A percentile compares a stretch with the other conserved stretches of the same genome.
Conservation (phyloP, 2,888 invertebrate species). For the Cosmia pyralina region DNA sequence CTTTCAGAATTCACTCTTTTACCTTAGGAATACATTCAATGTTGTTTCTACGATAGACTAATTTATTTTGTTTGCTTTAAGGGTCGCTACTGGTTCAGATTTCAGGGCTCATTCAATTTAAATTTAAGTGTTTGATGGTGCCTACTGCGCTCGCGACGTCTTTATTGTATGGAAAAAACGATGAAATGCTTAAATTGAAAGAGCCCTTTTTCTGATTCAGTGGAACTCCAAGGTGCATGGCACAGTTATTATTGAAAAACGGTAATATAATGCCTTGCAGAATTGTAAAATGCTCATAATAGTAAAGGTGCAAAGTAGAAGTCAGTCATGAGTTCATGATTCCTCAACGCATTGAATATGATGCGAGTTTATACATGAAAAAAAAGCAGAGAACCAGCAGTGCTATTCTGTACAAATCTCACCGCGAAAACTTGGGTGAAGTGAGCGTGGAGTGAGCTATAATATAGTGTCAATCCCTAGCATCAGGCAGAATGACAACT, state of each 20-base stretch:
- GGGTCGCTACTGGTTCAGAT: constrained; percentile 7
- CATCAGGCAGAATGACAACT: too few species aligned
- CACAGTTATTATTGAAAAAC: constrained; percentile 7
- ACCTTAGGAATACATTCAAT: neutral
- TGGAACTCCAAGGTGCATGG: neutral
- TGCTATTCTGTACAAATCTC: too few species aligned
- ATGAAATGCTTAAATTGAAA: neutral
- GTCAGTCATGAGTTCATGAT: too few species aligned
- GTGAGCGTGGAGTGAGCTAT: too few species aligned
- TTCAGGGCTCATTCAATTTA: neutral
- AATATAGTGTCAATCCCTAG: too few species aligned
- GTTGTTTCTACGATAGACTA: constrained; percentile 34
- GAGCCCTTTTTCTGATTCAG: neutral
- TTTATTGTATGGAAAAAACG: neutral
- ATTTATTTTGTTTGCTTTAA: constrained; percentile 38
- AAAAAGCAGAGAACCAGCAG: neutral
- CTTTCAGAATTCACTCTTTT: neutral
- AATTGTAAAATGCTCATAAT: neutral
- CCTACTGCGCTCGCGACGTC: too few species aligned
- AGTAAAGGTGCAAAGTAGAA: too few species aligned
- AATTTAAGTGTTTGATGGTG: too few species aligned
- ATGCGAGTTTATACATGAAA: too few species aligned
- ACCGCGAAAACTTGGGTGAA: too few species aligned
- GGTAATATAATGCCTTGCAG: constrained; percentile 5
- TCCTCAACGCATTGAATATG: too few species aligned